These are phyloP conservation scores for Oasisia sp. DNA, from an alignment of 2,888 invertebrate genomes.

Conservation along the genomic window DNA sequence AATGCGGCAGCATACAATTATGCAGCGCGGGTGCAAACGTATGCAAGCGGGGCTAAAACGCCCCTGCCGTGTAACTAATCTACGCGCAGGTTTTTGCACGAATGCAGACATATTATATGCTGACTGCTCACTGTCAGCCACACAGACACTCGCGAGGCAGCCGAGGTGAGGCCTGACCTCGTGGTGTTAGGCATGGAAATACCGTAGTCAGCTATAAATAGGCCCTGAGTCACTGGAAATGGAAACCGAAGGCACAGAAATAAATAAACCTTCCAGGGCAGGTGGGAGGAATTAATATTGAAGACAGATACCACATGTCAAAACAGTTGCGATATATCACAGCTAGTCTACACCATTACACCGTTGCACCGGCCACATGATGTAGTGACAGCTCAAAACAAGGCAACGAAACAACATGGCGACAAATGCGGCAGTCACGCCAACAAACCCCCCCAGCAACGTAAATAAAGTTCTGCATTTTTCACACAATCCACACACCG, in stretches of 20 bases:
- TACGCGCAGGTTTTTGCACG: neutral
- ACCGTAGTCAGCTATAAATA: neutral
- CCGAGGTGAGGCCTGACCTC: neutral
- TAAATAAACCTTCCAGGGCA: slow-evolving; percentile 5
- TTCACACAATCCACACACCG: neutral
- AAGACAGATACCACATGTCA: neutral
- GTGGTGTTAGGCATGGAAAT: neutral
- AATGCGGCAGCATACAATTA: neutral
- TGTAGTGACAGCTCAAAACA: neutral
- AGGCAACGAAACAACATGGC: neutral
- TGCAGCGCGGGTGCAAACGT: neutral
- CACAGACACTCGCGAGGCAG: neutral
- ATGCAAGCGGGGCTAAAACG: neutral
- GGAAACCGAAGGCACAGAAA: slow-evolving; percentile 1
- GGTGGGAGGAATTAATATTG: neutral
- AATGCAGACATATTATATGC: slow-evolving; percentile 6
- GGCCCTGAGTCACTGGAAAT: neutral
- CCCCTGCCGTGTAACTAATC: slow-evolving; percentile 17
- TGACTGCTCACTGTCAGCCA: neutral
- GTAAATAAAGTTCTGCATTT: neutral
- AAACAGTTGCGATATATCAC: neutral
- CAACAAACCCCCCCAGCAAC: neutral
- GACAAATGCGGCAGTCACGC: neutral
- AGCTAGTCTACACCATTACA: neutral
- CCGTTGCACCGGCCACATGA: neutral